Percentiles rank a stretch among this genome's conserved stretches.
phyloP scores from a whole-genome alignment of 2,888 invertebrate species.

The Didymodactylos carnosus region DNA sequence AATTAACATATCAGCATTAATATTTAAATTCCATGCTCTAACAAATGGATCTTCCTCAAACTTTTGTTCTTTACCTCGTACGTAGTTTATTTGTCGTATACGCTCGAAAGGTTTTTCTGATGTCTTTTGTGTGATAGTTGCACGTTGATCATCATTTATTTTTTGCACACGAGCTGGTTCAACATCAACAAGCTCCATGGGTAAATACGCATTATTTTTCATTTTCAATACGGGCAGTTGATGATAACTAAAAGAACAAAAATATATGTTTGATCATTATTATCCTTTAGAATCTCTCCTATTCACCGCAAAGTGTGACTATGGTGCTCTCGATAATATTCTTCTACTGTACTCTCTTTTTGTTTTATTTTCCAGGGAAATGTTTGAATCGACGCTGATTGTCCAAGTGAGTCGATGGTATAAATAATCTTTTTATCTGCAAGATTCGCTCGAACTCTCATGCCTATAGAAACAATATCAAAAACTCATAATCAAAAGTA shows the following conservation, averaged over 20 bases:
- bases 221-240: not conserved
- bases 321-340: not conserved
- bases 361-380: not conserved
- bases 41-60: conserved; percentile 8
- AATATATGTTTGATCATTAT: not conserved
- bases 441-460: not conserved
- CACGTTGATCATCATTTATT: conserved; percentile 1
- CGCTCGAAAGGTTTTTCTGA: not conserved
- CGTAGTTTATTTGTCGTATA: too few species aligned
- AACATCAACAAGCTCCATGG: conserved; percentile 6
- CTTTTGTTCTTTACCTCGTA: not conserved
- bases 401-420: not conserved
- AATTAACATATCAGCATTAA: not conserved
- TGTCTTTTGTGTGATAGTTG: not conserved
- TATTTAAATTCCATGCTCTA: not conserved
- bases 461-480: too few species aligned
- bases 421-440: not conserved
- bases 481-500: too few species aligned
- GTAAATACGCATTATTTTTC: not conserved
- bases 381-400: not conserved
- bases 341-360: not conserved
- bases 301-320: not conserved
- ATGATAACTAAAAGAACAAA: not conserved
- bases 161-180: conserved; percentile 1
- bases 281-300: too few species aligned